Evolutionary conservation across 2,113 vertebrate species (phyloP).

Genomic region (Oenanthe melanoleuca): DNA sequence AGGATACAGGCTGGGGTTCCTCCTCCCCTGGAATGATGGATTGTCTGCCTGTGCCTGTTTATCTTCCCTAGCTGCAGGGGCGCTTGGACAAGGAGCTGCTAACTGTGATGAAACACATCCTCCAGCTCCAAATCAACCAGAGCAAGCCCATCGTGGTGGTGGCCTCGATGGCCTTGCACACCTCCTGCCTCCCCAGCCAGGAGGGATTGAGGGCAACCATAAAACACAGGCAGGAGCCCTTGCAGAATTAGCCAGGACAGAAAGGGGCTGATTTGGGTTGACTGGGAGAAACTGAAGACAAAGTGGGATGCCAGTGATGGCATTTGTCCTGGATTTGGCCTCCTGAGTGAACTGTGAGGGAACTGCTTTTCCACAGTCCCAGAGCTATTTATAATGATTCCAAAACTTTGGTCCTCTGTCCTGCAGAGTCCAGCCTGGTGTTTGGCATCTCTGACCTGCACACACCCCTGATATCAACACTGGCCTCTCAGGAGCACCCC

Average conservation of each 20-base stretch:
- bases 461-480: neutral
- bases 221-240: neutral
- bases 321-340: neutral
- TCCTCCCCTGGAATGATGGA: neutral
- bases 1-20: neutral
- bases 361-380: neutral
- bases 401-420: neutral
- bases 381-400: neutral
- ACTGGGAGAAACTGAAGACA: neutral
- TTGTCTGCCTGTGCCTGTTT: conserved; percentile 22
- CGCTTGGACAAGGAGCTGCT: conserved; percentile 8
- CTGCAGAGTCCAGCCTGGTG: neutral
- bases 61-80: neutral
- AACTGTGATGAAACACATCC: conserved; percentile 17
- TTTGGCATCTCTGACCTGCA: neutral
- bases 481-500: too few relatives aligned
- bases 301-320: neutral
- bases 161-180: fast-evolving
- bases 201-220: neutral
- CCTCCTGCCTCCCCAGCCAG: neutral
- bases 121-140: neutral
- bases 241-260: neutral
- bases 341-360: neutral
- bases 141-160: neutral
- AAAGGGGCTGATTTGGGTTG: neutral